These are phyloP conservation scores for Ichneumoninae sp. DNA, from an alignment of 2,888 invertebrate species.

Conservation along the genomic window DNA sequence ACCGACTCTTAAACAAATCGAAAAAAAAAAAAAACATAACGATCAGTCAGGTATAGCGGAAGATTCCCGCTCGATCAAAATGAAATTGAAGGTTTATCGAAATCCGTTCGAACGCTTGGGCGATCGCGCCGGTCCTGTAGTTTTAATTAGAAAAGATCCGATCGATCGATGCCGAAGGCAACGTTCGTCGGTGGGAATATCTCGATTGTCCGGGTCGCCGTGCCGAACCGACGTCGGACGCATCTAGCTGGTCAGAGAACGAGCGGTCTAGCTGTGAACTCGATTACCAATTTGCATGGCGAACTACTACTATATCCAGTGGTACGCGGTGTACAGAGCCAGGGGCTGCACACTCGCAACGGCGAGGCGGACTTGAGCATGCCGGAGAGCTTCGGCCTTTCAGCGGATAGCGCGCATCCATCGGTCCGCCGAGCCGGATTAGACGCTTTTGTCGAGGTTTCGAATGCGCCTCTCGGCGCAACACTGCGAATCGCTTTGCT, in stretches of 20 bases:
- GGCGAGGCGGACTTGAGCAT: slow-evolving; percentile 26
- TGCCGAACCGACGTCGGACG: slow-evolving; percentile 15
- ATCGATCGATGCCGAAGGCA: slow-evolving; percentile 34
- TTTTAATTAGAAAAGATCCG: slow-evolving; percentile 61
- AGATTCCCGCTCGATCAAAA: slow-evolving; percentile 47
- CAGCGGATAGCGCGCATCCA: slow-evolving; percentile 57
- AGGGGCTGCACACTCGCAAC: slow-evolving; percentile 30
- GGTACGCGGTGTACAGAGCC: slow-evolving; percentile 59
- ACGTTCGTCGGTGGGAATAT: slow-evolving; percentile 4
- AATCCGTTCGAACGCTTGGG: slow-evolving; percentile 50
- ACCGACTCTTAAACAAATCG: not conserved
- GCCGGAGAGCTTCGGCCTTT: slow-evolving; percentile 36
- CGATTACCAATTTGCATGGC: slow-evolving; percentile 75
- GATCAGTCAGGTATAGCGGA: not conserved
- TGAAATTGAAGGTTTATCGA: slow-evolving; percentile 61
- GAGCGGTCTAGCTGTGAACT: slow-evolving; percentile 50
- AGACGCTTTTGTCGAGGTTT: slow-evolving; percentile 74
- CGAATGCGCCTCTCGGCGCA: slow-evolving; percentile 54
- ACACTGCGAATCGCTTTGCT: slow-evolving; percentile 68
- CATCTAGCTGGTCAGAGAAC: slow-evolving; percentile 32
- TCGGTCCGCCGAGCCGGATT: slow-evolving; percentile 72
- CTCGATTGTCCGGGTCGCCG: slow-evolving; percentile 19
- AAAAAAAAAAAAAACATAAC: not conserved
- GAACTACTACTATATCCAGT: slow-evolving; percentile 15
- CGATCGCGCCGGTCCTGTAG: slow-evolving; percentile 31